These are phyloP conservation scores for Onchidella celtica DNA, from an alignment of 2,888 invertebrate genomes.

Conservation along the genomic window DNA sequence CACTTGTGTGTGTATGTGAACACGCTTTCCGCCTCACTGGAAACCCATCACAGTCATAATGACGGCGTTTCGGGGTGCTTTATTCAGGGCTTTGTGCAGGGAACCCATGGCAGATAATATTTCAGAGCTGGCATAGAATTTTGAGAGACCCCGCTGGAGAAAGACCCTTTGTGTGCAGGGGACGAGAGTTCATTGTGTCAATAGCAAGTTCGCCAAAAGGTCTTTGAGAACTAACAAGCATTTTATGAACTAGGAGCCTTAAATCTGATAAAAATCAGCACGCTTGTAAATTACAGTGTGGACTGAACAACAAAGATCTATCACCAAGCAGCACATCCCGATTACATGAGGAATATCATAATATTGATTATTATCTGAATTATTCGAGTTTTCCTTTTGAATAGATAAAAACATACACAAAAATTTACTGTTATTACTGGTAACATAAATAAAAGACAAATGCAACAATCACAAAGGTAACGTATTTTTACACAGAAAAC, in stretches of 20 bases:
- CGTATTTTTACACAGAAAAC: no score
- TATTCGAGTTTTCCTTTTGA: no score
- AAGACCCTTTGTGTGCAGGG: constrained; percentile 42
- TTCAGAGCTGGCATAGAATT: constrained; percentile 49
- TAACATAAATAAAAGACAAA: no score
- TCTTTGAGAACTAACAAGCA: constrained; percentile 53
- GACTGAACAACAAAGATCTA: constrained; percentile 22
- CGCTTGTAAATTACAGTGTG: constrained; percentile 44
- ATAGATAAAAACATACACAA: no score
- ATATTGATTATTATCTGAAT: no score
- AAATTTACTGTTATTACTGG: no score
- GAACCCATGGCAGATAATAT: constrained; percentile 49
- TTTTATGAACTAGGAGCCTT: constrained; percentile 49
- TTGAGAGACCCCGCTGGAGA: constrained; percentile 28
- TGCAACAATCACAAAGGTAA: no score
- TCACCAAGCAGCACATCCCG: no score
- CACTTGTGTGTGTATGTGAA: constrained; percentile 5
- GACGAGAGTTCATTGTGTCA: constrained; percentile 47
- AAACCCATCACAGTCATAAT: constrained; percentile 43
- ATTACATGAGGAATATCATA: no score
- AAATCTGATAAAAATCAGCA: constrained; percentile 44
- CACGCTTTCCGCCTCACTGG: constrained; percentile 43
- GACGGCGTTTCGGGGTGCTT: constrained; percentile 40
- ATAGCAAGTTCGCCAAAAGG: constrained; percentile 38
- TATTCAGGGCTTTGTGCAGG: constrained; percentile 35